Evolutionary conservation across 1,140 invertebrate species (phyloP).

Genomic region (Anagrus nilaparvatae): DNA sequence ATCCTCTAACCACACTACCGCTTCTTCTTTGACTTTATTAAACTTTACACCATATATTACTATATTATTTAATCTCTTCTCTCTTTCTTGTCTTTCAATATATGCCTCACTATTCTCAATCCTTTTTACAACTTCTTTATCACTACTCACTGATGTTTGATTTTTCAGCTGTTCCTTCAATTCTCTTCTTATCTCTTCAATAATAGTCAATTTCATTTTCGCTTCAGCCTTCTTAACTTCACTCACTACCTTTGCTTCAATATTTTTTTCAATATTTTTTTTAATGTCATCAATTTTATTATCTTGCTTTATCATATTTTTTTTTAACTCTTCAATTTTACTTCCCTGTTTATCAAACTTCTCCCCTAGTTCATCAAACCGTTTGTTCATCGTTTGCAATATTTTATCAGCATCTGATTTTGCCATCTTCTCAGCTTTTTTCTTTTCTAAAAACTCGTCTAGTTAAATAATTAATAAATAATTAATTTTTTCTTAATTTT

Average conservation of each 20-base stretch:
- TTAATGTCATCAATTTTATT: neutral
- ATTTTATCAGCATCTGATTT: too few relatives aligned
- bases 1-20: neutral
- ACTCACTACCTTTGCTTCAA: neutral
- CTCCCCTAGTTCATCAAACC: neutral
- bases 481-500: too few relatives aligned
- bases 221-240: neutral
- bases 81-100: neutral
- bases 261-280: neutral
- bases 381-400: too few relatives aligned
- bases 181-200: neutral
- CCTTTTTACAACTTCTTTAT: neutral
- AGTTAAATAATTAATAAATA: too few relatives aligned
- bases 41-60: neutral
- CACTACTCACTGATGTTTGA: neutral
- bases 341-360: neutral
- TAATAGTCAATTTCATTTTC: neutral
- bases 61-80: conserved; percentile 2
- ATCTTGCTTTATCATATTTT: neutral
- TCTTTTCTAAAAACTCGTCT: too few relatives aligned
- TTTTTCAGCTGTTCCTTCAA: neutral
- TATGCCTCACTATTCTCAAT: neutral
- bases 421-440: too few relatives aligned
- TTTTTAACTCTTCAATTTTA: neutral
- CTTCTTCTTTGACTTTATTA: conserved; percentile 9